Evolutionary conservation across 2,888 invertebrate species (phyloP).

Genomic region (Chaetoderma sp.): DNA sequence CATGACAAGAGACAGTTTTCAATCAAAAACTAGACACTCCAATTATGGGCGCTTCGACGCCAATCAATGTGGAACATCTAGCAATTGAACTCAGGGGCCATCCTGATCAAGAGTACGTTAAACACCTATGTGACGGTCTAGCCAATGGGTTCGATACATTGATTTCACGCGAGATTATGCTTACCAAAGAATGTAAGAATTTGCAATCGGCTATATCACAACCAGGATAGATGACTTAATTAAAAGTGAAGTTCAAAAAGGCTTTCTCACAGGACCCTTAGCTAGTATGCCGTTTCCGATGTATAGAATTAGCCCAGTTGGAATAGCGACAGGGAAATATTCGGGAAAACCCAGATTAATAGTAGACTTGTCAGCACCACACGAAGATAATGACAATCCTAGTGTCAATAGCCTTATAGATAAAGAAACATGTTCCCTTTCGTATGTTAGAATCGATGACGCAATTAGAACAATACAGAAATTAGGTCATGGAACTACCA

Average conservation of each 20-base stretch:
- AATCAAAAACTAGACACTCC: too few species aligned
- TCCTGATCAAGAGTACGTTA: not conserved
- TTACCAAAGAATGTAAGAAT: too few species aligned
- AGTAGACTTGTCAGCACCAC: not conserved
- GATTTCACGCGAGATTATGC: not conserved
- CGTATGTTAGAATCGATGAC: too few species aligned
- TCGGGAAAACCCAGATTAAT: not conserved
- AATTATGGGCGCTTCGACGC: too few species aligned
- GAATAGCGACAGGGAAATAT: too few species aligned
- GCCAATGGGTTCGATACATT: slow-evolving; percentile 6
- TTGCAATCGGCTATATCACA: not conserved
- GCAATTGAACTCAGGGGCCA: not conserved
- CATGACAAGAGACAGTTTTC: too few species aligned
- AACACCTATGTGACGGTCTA: not conserved
- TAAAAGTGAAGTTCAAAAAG: slow-evolving; percentile 1
- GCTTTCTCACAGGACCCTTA: slow-evolving; percentile 1
- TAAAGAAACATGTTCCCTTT: too few species aligned
- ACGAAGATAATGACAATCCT: too few species aligned
- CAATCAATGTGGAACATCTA: not conserved
- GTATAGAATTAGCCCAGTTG: not conserved
- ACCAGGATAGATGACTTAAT: too few species aligned
- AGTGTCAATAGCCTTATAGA: too few species aligned
- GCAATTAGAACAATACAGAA: too few species aligned
- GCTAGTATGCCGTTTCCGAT: not conserved
- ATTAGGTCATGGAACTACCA: too few species aligned